Conservation (phyloP, 2,797 vertebrate genomes). For the Galago senegalensis region DNA sequence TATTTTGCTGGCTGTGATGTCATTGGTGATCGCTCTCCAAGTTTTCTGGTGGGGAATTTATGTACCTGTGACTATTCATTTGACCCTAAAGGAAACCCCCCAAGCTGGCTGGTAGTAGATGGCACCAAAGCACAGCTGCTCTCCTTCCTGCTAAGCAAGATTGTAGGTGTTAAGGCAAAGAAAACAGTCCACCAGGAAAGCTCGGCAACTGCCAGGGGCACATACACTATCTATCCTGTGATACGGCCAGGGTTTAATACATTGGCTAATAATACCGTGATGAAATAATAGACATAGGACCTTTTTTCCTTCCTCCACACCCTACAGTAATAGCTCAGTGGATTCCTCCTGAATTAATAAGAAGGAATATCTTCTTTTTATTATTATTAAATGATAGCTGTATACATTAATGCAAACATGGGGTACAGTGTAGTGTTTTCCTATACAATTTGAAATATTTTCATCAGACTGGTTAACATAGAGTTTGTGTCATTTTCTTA, state of each 20-base stretch:
- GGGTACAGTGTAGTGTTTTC: no score
- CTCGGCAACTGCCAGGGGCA: constrained; percentile 18
- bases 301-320: constrained; percentile 50
- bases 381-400: no score
- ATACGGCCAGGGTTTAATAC: constrained; percentile 82
- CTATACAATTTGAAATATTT: no score
- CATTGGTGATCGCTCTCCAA: constrained; percentile 2
- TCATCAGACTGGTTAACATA: no score
- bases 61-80: neutral
- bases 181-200: constrained; percentile 74
- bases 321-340: constrained; percentile 10
- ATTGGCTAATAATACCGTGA: constrained; percentile 85
- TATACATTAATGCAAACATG: no score
- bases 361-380: neutral
- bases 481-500: no score
- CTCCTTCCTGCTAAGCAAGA: constrained; percentile 75
- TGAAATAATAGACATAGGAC: constrained; percentile 73
- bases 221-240: constrained; percentile 76
- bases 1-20: neutral
- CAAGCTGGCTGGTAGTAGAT: constrained; percentile 74
- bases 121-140: constrained; percentile 75
- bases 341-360: constrained; percentile 24
- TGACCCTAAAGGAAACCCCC: constrained; percentile 77
- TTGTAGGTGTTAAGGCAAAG: constrained; percentile 73
- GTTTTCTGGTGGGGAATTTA: neutral